A percentile compares a stretch with the other conserved stretches of the same genome.
phyloP scores from a whole-genome alignment of 2,888 invertebrate genomes.

The Sepiola atlantica region DNA sequence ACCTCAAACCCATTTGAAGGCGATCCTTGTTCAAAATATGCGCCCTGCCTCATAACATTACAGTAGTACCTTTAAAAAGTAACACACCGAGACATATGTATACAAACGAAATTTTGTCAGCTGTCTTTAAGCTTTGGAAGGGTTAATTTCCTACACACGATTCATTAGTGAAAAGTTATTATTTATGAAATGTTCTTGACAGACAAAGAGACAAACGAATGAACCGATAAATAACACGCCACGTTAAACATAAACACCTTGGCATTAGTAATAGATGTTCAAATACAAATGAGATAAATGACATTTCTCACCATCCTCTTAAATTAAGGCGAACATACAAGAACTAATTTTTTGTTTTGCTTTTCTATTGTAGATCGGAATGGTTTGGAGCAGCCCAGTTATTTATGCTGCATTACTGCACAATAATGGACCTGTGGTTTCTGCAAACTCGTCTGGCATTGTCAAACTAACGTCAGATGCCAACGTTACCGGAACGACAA shows the following conservation, averaged over 20 bases:
- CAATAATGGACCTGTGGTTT: not conserved
- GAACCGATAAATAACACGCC: too few species aligned
- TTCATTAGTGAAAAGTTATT: not conserved
- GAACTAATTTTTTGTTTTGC: not conserved
- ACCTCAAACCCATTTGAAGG: too few species aligned
- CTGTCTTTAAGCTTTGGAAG: too few species aligned
- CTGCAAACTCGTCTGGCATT: not conserved
- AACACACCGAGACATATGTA: too few species aligned
- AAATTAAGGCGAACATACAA: not conserved
- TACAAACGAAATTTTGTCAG: too few species aligned
- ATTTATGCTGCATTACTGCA: conserved; percentile 24
- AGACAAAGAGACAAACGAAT: not conserved
- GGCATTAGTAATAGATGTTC: not conserved
- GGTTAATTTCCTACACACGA: not conserved
- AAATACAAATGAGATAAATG: not conserved
- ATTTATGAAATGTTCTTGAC: not conserved
- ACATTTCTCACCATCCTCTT: not conserved
- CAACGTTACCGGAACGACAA: not conserved
- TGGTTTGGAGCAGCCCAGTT: not conserved
- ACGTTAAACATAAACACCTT: too few species aligned
- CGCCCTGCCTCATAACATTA: too few species aligned
- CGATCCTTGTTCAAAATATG: too few species aligned
- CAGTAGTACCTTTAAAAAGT: too few species aligned
- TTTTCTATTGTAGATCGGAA: not conserved
- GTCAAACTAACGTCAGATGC: not conserved